Evolutionary conservation across 2,113 vertebrate species (phyloP).

Genomic region (Chamaetylas fuelleborni): DNA sequence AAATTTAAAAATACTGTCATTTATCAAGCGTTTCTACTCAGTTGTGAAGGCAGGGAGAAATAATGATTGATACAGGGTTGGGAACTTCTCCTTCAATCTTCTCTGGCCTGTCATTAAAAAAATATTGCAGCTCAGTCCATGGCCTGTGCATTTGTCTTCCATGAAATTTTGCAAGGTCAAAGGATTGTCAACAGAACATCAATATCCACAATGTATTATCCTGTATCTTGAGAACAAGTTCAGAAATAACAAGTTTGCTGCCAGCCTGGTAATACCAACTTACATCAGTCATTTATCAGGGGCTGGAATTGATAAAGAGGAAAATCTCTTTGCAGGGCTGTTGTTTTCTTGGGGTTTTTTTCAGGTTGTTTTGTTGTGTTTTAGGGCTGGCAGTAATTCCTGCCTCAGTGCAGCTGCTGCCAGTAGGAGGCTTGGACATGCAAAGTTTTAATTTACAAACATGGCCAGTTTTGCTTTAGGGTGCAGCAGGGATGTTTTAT

Average conservation of each 20-base stretch:
- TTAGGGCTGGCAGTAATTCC: not conserved
- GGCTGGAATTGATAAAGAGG: not conserved
- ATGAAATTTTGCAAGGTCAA: slow-evolving; percentile 13
- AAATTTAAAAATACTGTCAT: not conserved
- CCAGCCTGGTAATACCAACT: not conserved
- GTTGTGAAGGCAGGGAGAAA: not conserved
- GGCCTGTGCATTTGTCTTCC: not conserved
- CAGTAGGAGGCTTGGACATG: slow-evolving; percentile 18
- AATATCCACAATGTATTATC: not conserved
- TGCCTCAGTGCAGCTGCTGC: not conserved
- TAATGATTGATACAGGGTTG: not conserved
- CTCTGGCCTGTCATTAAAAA: not conserved
- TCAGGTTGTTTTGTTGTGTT: not conserved
- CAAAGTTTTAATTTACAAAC: slow-evolving; percentile 10
- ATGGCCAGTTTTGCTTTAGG: not conserved
- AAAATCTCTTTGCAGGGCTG: not conserved
- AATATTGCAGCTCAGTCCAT: not conserved
- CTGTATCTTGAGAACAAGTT: not conserved
- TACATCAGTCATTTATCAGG: not conserved
- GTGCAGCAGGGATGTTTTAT: slow-evolving; percentile 10
- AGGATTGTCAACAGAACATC: slow-evolving; percentile 18
- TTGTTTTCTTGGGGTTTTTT: not conserved
- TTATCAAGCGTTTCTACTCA: not conserved
- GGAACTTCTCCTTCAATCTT: slow-evolving; percentile 4
- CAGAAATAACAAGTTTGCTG: slow-evolving; percentile 9